Conservation (phyloP, 1,140 invertebrate species). For the Cardiocondyla obscurior region DNA sequence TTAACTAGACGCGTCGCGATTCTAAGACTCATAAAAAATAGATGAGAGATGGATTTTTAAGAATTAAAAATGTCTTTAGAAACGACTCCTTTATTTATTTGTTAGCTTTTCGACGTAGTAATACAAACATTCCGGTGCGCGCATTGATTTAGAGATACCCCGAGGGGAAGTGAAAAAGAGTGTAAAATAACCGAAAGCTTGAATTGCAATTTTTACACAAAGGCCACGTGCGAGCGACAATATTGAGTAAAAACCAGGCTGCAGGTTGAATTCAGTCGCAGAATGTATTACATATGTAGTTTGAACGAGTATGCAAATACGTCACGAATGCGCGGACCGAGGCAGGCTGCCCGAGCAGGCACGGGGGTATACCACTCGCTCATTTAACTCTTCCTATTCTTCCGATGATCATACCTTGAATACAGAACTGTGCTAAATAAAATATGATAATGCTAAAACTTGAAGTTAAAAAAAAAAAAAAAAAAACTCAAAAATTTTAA, state of each 20-base stretch:
- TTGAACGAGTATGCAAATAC: slow-evolving; percentile 49
- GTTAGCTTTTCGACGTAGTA: slow-evolving; percentile 24
- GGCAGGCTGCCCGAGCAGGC: background rate
- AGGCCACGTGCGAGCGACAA: slow-evolving; percentile 42
- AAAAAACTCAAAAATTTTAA: no score
- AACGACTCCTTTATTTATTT: slow-evolving; percentile 21
- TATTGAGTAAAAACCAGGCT: slow-evolving; percentile 44
- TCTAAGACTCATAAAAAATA: background rate
- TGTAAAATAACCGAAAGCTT: slow-evolving; percentile 41
- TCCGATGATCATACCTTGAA: background rate
- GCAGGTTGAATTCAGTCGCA: slow-evolving; percentile 34
- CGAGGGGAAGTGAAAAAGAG: slow-evolving; percentile 4
- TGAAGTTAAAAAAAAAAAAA: background rate
- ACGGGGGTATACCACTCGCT: background rate
- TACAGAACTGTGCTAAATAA: background rate
- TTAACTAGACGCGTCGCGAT: background rate
- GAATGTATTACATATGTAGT: slow-evolving; percentile 54
- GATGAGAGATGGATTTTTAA: background rate
- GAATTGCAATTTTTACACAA: slow-evolving; percentile 49
- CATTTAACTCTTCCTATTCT: background rate
- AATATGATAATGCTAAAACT: background rate
- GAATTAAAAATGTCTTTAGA: slow-evolving; percentile 8
- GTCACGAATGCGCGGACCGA: background rate
- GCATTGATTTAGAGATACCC: slow-evolving; percentile 45
- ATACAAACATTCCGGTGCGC: slow-evolving; percentile 7